Conservation (phyloP, 2,113 vertebrate genomes). For the Rafetus swinhoei region DNA sequence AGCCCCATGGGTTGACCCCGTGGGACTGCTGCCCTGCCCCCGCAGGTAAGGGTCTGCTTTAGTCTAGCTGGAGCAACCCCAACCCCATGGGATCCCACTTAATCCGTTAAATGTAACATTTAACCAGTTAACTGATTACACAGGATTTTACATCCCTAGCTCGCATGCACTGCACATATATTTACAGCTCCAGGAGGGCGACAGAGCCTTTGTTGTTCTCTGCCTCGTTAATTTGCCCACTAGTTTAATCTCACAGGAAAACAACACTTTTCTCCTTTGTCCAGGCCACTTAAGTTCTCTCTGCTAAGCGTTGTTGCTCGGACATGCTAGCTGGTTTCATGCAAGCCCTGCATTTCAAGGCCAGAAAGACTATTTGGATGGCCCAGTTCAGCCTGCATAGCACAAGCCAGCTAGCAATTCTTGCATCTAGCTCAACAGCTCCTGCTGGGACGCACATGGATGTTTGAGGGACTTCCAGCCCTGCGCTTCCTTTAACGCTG, state of each 20-base stretch:
- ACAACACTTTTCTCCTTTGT: neutral
- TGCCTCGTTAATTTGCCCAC: neutral
- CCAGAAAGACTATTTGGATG: neutral
- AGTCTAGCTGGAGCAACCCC: too few relatives aligned
- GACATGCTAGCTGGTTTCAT: neutral
- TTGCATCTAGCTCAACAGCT: neutral
- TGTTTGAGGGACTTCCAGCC: neutral
- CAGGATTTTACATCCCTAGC: too few relatives aligned
- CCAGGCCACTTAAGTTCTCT: neutral
- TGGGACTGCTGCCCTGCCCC: too few relatives aligned
- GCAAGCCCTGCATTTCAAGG: fast-evolving
- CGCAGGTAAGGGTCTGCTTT: too few relatives aligned
- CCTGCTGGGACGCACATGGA: neutral
- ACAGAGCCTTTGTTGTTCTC: neutral
- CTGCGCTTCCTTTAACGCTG: fast-evolving
- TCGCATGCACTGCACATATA: neutral
- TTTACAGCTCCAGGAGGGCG: neutral
- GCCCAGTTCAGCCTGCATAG: neutral
- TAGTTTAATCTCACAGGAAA: neutral
- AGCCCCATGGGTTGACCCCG: too few relatives aligned
- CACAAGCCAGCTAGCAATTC: neutral
- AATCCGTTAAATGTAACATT: too few relatives aligned
- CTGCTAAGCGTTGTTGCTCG: neutral
- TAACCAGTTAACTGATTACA: too few relatives aligned
- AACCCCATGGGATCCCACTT: too few relatives aligned